Evolutionary conservation across 1,140 invertebrate species (phyloP), one percentile per base, ranked within the genome.

Genomic region (Panulirus ornatus): DNA sequence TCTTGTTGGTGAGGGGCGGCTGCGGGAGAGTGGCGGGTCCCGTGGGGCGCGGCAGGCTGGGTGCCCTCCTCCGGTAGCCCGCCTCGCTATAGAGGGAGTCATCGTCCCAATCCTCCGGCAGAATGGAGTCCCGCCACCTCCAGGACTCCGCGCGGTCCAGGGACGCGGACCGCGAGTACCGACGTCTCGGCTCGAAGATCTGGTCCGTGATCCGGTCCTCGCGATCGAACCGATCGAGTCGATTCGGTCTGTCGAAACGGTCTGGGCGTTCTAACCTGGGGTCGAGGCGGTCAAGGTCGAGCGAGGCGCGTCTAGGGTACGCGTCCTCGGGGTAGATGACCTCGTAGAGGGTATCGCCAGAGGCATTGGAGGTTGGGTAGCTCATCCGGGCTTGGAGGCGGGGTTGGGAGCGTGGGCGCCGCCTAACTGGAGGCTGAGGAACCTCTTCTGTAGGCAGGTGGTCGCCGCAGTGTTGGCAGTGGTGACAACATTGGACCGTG

Each of bases 121-220:
- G 34, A 84, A 81, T 51, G 34, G 58, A 86, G 34, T 90, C 88
- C 44, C 83, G 71, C 58, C 82, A 91, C 82, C 88, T 47, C 89
- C 89, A 92, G 16, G 91, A 91, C 86, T 92, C 91, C 0, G 84
- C 85, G 36, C 91, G 84, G 73, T 92, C 91, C 16, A 92, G 66
- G 5, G 91, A 92, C 2, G 82, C 90, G 14, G 91, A 92, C n/a
- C 91, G 88, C 2, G 91, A 85, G 79, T 92, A 84, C 36, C 88
- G 63, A 19, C 88, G 88, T 42, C 88, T 54, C 19, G 73, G 34
- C 14, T 87, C 85, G 22, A 58, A 40, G 0, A 42, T 36, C 30
- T 66, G 36, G 36, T 79, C 85, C 1, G 63, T 36, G n/a, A 54
- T 16, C 1, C 38, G 73, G 75, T 82, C 73, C 11, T 88, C 78